Base-by-base conservation (phyloP, 2,113 vertebrate species). In the Kobus ellipsiprymnus region DNA sequence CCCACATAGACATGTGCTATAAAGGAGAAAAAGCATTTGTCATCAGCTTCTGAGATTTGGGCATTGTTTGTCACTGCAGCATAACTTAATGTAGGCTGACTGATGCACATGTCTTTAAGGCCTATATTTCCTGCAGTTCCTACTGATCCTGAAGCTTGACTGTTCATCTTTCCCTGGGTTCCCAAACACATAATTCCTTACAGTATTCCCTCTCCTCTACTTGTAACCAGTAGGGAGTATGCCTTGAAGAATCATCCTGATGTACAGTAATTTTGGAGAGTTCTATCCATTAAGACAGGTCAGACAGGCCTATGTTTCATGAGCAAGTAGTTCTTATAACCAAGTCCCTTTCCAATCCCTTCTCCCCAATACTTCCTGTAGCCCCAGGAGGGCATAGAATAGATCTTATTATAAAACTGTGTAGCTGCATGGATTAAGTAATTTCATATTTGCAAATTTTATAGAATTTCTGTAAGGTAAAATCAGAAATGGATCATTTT, bases 401-500 rank as follows among this genome's bases (percentile, higher is more conserved):
- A 87, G 77, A 46, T 77, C 30, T 80, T 60, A 86, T 94, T 74
- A 83, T 59, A 77, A 98, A 96, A 71, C 30, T 59, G 36, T 90
- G 62, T 52, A 95, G 40, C 30, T 77, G 5, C 30, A 30, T 86
- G 62, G 71, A 52, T 88, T 40, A 86, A 86, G 59, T 90, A 60
- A 82, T 77, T 95, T 83, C 12, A 17, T 81, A 52, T 78, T 87
- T 90, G 36, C 74, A 95, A 48, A 78, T 86, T 85, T 94, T 93
- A 46, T 25, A 57, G 36, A 94, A 85, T 86, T 89, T 92, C 85
- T 94, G 4, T 87, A 71, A 92, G 95, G 88, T 54, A 92, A 90
- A 91, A 78, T 80, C 48, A 93, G 81, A 95, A 90, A 74, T 90
- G 60, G 64, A 60, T 97, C 84, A n/a, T 83, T 95, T 94, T 74